Evolutionary conservation across 92 coral and sea anemone species (phyloP).

Genomic region (Epizoanthus illoricatus): DNA sequence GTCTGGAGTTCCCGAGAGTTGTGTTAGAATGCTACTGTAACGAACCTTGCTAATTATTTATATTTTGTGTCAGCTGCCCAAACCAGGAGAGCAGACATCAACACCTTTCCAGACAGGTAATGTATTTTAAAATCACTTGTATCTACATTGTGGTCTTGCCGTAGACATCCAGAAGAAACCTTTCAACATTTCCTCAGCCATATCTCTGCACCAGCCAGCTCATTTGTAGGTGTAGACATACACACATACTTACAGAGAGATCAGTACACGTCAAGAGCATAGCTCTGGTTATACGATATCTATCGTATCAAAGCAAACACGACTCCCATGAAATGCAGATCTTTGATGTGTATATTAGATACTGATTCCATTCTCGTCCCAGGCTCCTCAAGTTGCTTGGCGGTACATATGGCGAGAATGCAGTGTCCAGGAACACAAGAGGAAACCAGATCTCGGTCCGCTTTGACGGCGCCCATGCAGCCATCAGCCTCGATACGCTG

Average conservation of each 20-base stretch:
- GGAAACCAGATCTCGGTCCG: slow-evolving; percentile 91
- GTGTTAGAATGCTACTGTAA: too few species aligned
- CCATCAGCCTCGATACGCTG: slow-evolving; percentile 79
- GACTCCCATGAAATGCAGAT: neutral
- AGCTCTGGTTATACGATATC: too few species aligned
- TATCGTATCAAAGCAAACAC: too few species aligned
- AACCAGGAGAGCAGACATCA: slow-evolving; percentile 62
- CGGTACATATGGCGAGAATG: slow-evolving; percentile 77
- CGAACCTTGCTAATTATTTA: neutral
- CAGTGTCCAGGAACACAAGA: slow-evolving; percentile 67
- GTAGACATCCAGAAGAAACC: too few species aligned
- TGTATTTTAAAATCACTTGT: neutral
- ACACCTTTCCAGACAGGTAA: slow-evolving; percentile 80
- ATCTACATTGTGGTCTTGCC: too few species aligned
- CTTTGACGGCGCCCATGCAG: slow-evolving; percentile 79
- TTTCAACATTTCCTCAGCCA: too few species aligned
- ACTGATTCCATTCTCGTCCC: neutral
- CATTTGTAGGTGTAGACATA: too few species aligned
- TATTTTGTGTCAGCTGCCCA: slow-evolving; percentile 41
- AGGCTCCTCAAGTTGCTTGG: slow-evolving; percentile 78
- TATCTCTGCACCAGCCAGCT: too few species aligned
- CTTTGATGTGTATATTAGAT: neutral
- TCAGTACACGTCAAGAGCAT: too few species aligned
- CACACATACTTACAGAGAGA: too few species aligned
- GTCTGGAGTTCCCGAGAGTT: too few species aligned